Evolutionary conservation across 2,113 vertebrate species (phyloP).

Genomic region (Nymphicus hollandicus): DNA sequence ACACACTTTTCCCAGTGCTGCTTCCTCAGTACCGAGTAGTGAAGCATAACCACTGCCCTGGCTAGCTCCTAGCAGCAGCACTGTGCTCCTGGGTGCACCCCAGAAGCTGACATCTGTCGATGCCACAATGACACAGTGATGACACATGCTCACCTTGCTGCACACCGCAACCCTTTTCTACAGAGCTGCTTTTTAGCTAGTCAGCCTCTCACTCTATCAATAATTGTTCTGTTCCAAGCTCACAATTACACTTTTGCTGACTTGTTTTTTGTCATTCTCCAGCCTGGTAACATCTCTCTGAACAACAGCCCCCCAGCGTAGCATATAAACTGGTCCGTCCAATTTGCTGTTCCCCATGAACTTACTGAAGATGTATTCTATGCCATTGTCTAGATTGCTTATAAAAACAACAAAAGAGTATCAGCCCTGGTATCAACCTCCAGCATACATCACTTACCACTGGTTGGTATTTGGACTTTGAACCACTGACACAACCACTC

Average conservation of each 20-base stretch:
- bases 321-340: too few relatives aligned
- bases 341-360: not conserved
- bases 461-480: not conserved
- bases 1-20: not conserved
- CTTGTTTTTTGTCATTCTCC: not conserved
- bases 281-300: too few relatives aligned
- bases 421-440: not conserved
- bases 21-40: not conserved
- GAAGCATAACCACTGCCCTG: rapidly evolving
- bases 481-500: not conserved
- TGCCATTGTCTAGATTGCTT: not conserved
- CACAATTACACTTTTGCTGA: not conserved
- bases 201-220: not conserved
- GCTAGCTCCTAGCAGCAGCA: not conserved
- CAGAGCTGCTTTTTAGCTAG: not conserved
- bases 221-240: not conserved
- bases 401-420: not conserved
- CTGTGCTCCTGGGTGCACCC: not conserved
- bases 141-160: not conserved
- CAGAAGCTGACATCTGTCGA: not conserved
- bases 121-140: not conserved
- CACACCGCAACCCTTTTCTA: not conserved
- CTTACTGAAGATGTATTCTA: not conserved
- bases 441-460: not conserved
- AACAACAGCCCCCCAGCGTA: not conserved